These are phyloP conservation scores for Chloromyia formosa DNA, from an alignment of 2,888 invertebrate species.

Conservation along the genomic window DNA sequence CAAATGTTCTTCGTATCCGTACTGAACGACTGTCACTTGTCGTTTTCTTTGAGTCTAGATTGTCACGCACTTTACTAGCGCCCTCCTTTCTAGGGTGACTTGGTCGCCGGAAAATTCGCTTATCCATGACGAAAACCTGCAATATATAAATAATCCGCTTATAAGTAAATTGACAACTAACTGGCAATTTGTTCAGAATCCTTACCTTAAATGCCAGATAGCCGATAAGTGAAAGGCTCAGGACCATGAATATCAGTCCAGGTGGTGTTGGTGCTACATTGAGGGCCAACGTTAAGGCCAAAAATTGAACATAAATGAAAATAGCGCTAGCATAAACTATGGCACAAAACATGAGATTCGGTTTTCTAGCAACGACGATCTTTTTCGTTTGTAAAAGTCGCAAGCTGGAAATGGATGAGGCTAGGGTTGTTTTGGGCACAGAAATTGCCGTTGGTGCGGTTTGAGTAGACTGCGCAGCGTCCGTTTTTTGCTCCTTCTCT, in stretches of 20 bases:
- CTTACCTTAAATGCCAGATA: constrained; percentile 49
- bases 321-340: constrained; percentile 48
- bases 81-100: background rate
- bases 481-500: background rate
- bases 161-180: background rate
- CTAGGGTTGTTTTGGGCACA: background rate
- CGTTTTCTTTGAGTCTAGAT: background rate
- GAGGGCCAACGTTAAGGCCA: constrained; percentile 46
- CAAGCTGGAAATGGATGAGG: no score
- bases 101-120: background rate
- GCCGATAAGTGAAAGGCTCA: constrained; percentile 48
- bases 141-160: constrained; percentile 1
- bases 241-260: constrained; percentile 50
- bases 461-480: background rate
- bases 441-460: background rate
- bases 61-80: background rate
- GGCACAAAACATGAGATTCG: constrained; percentile 18
- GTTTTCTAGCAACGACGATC: constrained; percentile 11
- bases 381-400: background rate
- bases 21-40: constrained; percentile 42
- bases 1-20: constrained; percentile 42
- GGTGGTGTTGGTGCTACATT: constrained; percentile 48
- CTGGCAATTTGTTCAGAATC: background rate
- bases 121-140: constrained; percentile 46
- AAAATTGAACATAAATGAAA: constrained; percentile 50